phyloP scores from a whole-genome alignment of 2,113 vertebrate species.

The Bubo scandiacus region DNA sequence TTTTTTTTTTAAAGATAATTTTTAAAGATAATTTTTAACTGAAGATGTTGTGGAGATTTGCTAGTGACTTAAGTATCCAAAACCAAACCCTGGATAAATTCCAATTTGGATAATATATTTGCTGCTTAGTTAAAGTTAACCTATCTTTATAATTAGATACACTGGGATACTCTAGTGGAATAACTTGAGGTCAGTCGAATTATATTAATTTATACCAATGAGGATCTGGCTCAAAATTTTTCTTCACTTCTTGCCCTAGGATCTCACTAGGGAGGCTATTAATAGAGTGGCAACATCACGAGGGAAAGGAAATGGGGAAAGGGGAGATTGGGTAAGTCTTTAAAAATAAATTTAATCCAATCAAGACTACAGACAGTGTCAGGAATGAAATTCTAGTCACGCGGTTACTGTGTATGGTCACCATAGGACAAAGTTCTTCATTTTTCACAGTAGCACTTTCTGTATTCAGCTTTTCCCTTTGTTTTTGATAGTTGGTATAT shows the following conservation, averaged over 20 bases:
- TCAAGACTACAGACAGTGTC: not conserved
- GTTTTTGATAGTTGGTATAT: not conserved
- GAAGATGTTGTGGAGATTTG: not conserved
- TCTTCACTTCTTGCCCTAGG: constrained; percentile 9
- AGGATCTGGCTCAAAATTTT: constrained; percentile 41
- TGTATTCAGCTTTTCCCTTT: not conserved
- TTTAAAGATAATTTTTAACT: not conserved
- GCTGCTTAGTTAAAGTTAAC: constrained; percentile 44
- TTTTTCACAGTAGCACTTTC: not conserved
- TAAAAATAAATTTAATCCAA: constrained; percentile 46
- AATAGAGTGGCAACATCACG: constrained; percentile 17
- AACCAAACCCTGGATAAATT: not conserved
- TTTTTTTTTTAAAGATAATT: not conserved
- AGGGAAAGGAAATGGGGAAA: constrained; percentile 7
- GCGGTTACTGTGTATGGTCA: accelerated
- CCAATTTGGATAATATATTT: not conserved
- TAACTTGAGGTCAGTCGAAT: constrained; percentile 16
- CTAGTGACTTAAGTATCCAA: not conserved
- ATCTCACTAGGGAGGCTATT: constrained; percentile 41
- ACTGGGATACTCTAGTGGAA: not conserved
- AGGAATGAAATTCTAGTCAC: not conserved
- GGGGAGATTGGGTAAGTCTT: constrained; percentile 4
- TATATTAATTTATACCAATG: constrained; percentile 26
- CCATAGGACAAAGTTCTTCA: not conserved
- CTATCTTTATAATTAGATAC: constrained; percentile 23